phyloP scores from a whole-genome alignment of 2,113 vertebrate species.

The Sander lucioperca region DNA sequence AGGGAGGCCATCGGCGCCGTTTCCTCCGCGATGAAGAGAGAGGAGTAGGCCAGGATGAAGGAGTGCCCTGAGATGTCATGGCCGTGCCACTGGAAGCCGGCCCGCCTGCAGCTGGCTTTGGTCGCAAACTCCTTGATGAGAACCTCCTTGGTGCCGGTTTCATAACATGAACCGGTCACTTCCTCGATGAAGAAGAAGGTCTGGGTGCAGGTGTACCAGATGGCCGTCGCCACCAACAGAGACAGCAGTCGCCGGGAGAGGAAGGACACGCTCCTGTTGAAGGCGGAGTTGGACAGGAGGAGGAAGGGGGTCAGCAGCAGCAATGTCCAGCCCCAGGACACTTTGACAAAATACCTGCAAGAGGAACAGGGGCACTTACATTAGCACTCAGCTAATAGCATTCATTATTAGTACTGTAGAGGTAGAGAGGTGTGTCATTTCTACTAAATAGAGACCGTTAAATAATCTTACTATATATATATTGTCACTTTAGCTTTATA shows the following conservation, averaged over 20 bases:
- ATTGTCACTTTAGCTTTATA: too few relatives aligned
- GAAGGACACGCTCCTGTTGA: constrained; percentile 67
- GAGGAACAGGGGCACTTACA: constrained; percentile 5
- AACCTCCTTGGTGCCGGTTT: not conserved
- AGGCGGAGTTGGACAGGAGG: constrained; percentile 84
- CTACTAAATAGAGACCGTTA: too few relatives aligned
- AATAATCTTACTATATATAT: too few relatives aligned
- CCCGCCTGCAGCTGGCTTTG: constrained; percentile 86
- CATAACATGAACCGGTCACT: constrained; percentile 87
- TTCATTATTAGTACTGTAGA: not conserved
- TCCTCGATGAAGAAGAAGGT: constrained; percentile 91
- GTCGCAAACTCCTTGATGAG: constrained; percentile 56
- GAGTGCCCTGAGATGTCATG: constrained; percentile 97
- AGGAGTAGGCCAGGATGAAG: constrained; percentile 93
- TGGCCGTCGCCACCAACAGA: constrained; percentile 87
- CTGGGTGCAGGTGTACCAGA: constrained; percentile 90
- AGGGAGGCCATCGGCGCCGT: constrained; percentile 85
- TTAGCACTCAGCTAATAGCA: not conserved
- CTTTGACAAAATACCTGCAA: constrained; percentile 95
- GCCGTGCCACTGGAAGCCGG: constrained; percentile 88
- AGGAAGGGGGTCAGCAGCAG: constrained; percentile 94
- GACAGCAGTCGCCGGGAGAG: constrained; percentile 85
- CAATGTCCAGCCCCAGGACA: constrained; percentile 96
- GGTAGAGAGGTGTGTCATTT: too few relatives aligned
- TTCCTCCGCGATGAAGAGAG: constrained; percentile 93